Percentiles rank a stretch among this genome's conserved stretches.
phyloP scores from a whole-genome alignment of 2,113 vertebrate genomes.

The Dendropsophus ebraccatus region DNA sequence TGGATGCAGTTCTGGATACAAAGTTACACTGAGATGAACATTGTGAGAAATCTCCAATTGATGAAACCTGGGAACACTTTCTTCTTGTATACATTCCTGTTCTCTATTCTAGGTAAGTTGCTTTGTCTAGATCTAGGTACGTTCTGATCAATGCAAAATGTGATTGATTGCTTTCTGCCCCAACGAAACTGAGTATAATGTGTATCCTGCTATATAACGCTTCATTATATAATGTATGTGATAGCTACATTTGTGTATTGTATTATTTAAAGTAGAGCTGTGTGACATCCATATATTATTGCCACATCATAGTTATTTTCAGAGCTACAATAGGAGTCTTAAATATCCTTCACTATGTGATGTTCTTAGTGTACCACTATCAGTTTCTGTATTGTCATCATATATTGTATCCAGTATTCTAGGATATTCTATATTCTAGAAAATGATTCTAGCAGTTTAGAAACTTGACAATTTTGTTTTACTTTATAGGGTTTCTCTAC shows the following conservation, averaged over 20 bases:
- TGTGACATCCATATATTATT: neutral
- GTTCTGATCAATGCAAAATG: neutral
- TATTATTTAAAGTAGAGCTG: neutral
- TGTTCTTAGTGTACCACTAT: neutral
- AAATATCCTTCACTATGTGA: neutral
- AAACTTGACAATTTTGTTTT: neutral
- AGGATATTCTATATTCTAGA: no score
- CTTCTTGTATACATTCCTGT: constrained; percentile 81
- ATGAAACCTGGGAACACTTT: constrained; percentile 85
- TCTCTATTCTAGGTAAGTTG: constrained; percentile 88
- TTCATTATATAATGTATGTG: neutral
- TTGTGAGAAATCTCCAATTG: constrained; percentile 85
- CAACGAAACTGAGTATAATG: no score
- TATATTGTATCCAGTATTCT: neutral
- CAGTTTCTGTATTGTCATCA: neutral
- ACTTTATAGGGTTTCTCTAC: constrained; percentile 79
- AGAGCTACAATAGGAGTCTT: neutral
- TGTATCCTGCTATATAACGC: neutral
- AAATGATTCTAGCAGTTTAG: neutral
- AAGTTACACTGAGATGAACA: constrained; percentile 90
- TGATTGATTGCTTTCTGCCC: neutral
- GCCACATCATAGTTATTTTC: neutral
- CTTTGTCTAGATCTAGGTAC: neutral
- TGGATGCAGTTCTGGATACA: constrained; percentile 72
- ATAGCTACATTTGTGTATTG: neutral